Evolutionary conservation across 2,113 vertebrate species (phyloP), one percentile per base, ranked within the genome.

Genomic region (Oxygymnocypris stewartii): DNA sequence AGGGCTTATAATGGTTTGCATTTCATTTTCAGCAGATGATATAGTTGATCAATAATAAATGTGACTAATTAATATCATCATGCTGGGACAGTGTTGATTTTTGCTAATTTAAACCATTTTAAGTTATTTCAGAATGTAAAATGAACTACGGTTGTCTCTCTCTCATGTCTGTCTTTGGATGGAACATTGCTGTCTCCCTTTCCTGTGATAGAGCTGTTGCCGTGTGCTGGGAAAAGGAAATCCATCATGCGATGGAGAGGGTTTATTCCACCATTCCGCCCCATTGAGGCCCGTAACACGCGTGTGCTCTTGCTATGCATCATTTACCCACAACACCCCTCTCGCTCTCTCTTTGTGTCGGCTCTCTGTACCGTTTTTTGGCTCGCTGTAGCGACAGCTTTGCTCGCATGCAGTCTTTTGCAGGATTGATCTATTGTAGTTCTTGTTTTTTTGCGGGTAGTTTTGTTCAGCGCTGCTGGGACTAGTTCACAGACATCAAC

Each of bases 181-280:
- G 91, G 91, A 93, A 93, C 91, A 90, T 90, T 76, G 49, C n/a
- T 37, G 9, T 31, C 47, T 81, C 84, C 61, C 77, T 54, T 25
- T 54, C 49, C 91, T 90, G 93, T 92, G 93, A 95, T 95, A 95
- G 95, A 95, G 92, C 91, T 92, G 89, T 89, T 92, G 93, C 90
- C 92, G 82, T 8, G 82, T 89, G 88, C 92, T 89, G 92, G 91
- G 91, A 93, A 92, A 87, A 91, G 90, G 87, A 90, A 92, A 94
- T 94, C 92, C 91, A 93, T 94, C 92, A 91, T 76, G 67, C 59
- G 51, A 91, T 90, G 89, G 54, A 89, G 81, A 84, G 84, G 90
- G 81, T 84, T 89, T 87, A 87, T 88, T 88, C 91, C 90, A 88
- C 91, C 90, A 92, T 90, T 92, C 91, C 69, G 59, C 89, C 87